phyloP scores from a whole-genome alignment of 2,113 vertebrate species.

The Redunca redunca region DNA sequence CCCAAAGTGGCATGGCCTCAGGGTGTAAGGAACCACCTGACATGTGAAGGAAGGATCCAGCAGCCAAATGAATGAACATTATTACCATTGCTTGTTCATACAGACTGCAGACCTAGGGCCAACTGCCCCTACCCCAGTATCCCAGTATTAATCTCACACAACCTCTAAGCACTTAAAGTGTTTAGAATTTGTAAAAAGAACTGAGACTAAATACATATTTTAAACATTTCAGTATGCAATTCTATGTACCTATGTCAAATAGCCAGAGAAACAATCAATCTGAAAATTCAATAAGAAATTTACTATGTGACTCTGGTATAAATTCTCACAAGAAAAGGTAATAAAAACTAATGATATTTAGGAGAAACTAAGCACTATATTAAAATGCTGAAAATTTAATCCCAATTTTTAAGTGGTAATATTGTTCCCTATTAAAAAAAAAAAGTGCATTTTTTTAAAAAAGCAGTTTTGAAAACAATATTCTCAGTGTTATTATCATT shows the following conservation, averaged over 20 bases:
- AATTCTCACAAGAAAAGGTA: background rate
- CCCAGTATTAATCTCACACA: background rate
- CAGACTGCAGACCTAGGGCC: background rate
- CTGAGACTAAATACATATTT: background rate
- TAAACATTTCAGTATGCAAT: background rate
- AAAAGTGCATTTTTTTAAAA: background rate
- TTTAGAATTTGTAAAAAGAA: background rate
- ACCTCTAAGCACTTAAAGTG: background rate
- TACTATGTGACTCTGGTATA: background rate
- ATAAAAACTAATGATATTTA: background rate
- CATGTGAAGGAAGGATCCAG: background rate
- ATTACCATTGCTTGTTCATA: accelerated
- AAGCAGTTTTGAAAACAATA: background rate
- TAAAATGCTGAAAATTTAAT: background rate
- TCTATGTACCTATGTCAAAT: background rate
- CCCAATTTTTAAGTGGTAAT: background rate
- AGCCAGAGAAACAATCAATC: background rate
- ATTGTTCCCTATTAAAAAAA: background rate
- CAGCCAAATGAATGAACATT: background rate
- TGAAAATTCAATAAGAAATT: background rate
- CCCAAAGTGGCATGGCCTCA: background rate
- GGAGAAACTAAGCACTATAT: background rate
- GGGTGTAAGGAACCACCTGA: background rate
- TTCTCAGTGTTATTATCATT: background rate
- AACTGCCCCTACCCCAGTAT: background rate